A percentile compares a stretch with the other conserved stretches of the same genome.
Conservation (phyloP, 2,797 vertebrate genomes). For the Peromyscus melanophrys region DNA sequence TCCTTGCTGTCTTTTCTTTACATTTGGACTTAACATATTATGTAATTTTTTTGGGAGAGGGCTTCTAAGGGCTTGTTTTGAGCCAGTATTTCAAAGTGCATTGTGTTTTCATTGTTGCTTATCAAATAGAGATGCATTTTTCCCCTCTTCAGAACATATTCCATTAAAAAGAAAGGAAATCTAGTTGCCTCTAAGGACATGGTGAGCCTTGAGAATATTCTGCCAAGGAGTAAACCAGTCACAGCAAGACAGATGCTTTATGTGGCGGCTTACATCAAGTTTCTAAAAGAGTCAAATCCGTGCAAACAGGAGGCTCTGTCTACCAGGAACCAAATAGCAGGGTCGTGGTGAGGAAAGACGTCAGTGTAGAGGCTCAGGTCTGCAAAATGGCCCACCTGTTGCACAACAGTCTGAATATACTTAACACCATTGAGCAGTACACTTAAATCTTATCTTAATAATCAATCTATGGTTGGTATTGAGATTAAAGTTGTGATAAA, state of each 20-base stretch:
- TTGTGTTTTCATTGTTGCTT: conserved; percentile 7
- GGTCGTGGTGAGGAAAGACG: neutral
- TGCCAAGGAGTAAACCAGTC: neutral
- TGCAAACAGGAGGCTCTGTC: neutral
- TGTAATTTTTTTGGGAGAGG: neutral
- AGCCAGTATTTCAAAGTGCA: conserved; percentile 25
- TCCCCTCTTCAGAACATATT: conserved; percentile 8
- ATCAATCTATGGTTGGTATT: no score
- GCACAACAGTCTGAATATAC: neutral
- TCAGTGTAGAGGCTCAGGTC: neutral
- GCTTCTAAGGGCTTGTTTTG: conserved; percentile 64
- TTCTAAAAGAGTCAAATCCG: neutral
- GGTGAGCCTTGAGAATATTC: neutral
- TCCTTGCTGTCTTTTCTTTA: conserved; percentile 78
- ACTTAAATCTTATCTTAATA: no score
- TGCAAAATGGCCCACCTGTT: neutral
- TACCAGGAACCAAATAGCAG: no score
- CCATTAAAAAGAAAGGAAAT: neutral
- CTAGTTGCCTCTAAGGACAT: neutral
- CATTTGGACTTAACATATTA: neutral
- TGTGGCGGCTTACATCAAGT: neutral
- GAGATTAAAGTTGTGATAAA: no score
- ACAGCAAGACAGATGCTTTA: neutral
- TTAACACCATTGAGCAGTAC: neutral
- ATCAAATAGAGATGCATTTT: conserved; percentile 26